Conservation (phyloP, 2,797 vertebrate species). For the Nannoperca obscura region DNA sequence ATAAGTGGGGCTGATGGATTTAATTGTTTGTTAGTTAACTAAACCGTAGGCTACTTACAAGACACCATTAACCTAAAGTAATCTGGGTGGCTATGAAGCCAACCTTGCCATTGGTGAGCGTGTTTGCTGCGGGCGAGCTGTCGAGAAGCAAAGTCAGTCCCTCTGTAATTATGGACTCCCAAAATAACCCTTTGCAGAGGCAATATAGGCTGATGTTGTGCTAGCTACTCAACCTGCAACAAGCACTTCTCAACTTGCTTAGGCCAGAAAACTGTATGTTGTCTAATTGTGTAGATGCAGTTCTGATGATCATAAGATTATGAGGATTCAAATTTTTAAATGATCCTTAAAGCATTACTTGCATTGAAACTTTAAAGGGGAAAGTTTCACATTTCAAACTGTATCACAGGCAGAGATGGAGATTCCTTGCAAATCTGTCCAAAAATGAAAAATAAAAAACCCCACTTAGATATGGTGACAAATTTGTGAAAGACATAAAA, state of each 20-base stretch:
- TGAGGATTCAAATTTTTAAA: background rate
- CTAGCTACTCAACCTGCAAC: constrained; percentile 15
- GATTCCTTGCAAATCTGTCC: background rate
- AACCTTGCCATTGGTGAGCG: constrained; percentile 51
- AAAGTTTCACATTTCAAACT: constrained; percentile 13
- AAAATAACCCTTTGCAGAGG: constrained; percentile 84
- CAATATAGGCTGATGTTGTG: constrained; percentile 49
- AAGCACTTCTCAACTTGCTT: constrained; percentile 17
- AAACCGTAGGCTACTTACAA: background rate
- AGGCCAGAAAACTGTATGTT: constrained; percentile 28
- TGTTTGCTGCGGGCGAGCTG: constrained; percentile 64
- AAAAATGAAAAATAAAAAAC: background rate
- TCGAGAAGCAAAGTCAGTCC: constrained; percentile 68
- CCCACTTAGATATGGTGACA: background rate
- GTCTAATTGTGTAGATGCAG: background rate
- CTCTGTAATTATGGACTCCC: constrained; percentile 88
- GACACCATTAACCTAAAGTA: constrained; percentile 3
- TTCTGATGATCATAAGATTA: constrained; percentile 15
- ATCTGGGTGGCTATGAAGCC: constrained; percentile 39
- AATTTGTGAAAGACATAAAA: background rate
- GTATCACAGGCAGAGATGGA: background rate
- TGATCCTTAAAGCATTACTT: constrained; percentile 16
- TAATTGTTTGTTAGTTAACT: constrained; percentile 18
- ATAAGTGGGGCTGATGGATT: background rate
- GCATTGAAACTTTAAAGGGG: constrained; percentile 5